Base-by-base conservation (phyloP, 2,888 invertebrate species). In the Epistrophella euchroma region DNA sequence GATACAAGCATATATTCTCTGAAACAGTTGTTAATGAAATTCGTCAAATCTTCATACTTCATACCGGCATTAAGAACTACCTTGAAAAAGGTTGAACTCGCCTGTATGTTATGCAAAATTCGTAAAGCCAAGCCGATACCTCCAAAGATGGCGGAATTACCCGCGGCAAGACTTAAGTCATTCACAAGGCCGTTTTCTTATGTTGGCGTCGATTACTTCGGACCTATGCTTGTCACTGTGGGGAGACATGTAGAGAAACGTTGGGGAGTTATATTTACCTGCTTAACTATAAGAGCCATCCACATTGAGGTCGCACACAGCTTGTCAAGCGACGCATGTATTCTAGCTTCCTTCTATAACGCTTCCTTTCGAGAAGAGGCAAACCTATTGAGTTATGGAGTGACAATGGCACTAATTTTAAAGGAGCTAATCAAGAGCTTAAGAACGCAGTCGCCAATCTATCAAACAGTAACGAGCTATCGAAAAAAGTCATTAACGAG, bases 201-300 rank as follows among this genome's bases (percentile, higher is more conserved):
- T 56, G 66, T 85, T 0, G 78, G 81, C 5, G 55, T 87, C 0
- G 85, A 85, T 22, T 88, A 83, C 11, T 88, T 87, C 22, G 81
- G 81, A 1, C 83, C 83, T 9, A 76, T 88, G 15, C n/a, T 72
- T 0, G 87, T 88, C 0, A 60, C 68, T 10, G 22, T 81, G 1
- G 88, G 80, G 10, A 22, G 79, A 43, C 70, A 45, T n/a, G 2
- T 11, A 1, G 68, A 72, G 60, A 82, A 82, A 40, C 45, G 68
- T 32, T 80, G 52, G 19, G 87, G 77, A 2, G 82, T 78, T 0
- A 43, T 87, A 11, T 79, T 85, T 37, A 88, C 83, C 2, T 88
- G 78, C 43, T 19, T 88, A 22, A 75, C 75, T 1, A 52, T 64
- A 13, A 40, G 77, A 15, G 82, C 83, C 0, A 62, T 72, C 10